Evolutionary conservation across 2,113 vertebrate species (phyloP).

Genomic region (Procapra przewalskii): DNA sequence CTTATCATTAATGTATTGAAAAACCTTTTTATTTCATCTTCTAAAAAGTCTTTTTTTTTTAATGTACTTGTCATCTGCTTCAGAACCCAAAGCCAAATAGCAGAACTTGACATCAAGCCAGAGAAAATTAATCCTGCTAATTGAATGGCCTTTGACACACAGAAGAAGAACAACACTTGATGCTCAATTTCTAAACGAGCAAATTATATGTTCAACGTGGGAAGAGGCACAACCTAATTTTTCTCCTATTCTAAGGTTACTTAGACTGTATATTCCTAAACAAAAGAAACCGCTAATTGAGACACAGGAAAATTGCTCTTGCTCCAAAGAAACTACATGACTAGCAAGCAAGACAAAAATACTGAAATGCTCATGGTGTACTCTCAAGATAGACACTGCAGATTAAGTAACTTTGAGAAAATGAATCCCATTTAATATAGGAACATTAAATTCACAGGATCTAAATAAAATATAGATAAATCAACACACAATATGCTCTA

Average conservation of each 20-base stretch:
- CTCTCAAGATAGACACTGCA: neutral
- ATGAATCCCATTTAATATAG: neutral
- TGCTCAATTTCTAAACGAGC: constrained; percentile 49
- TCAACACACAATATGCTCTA: neutral
- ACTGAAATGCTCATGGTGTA: neutral
- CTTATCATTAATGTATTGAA: constrained; percentile 17
- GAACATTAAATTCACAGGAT: neutral
- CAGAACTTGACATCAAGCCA: constrained; percentile 47
- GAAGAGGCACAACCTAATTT: neutral
- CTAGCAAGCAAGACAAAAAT: neutral
- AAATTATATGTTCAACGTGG: constrained; percentile 22
- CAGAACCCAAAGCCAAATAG: constrained; percentile 47
- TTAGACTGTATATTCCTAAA: neutral
- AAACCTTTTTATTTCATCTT: neutral
- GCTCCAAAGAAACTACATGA: neutral
- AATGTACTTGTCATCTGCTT: constrained; percentile 47
- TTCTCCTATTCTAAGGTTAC: neutral
- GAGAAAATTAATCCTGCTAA: constrained; percentile 56
- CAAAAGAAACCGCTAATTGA: constrained; percentile 28
- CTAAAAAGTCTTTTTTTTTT: neutral
- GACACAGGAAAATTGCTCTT: neutral
- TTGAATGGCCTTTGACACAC: constrained; percentile 54
- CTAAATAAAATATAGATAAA: neutral
- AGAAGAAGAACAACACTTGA: neutral
- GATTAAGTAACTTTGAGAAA: neutral